These are phyloP conservation scores for Sebastes glaucus DNA, from an alignment of 2,797 vertebrate genomes.

Conservation along the genomic window DNA sequence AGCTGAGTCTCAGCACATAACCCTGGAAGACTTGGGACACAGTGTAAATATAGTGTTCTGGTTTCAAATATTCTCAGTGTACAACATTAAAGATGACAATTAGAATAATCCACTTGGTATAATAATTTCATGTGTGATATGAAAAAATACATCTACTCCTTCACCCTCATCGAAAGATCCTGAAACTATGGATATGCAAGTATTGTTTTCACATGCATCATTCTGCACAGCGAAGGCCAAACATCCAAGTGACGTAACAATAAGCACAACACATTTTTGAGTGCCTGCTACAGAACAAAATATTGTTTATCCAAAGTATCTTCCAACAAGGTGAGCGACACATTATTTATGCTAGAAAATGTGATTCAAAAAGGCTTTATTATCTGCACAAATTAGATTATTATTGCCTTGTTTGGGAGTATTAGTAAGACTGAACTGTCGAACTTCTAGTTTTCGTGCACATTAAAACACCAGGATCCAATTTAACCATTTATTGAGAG, in stretches of 20 bases:
- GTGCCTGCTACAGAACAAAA: neutral
- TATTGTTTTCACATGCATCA: neutral
- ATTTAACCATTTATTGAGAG: no score
- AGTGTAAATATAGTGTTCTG: neutral
- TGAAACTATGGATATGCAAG: neutral
- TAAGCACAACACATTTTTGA: neutral
- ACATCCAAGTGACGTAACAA: neutral
- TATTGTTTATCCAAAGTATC: neutral
- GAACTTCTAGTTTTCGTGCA: no score
- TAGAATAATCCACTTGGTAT: neutral
- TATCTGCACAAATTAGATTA: no score
- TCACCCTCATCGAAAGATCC: neutral
- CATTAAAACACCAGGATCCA: no score
- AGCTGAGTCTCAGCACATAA: constrained; percentile 48
- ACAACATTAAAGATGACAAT: neutral
- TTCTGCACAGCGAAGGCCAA: neutral
- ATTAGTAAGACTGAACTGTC: rapidly evolving
- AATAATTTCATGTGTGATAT: neutral
- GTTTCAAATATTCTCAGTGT: neutral
- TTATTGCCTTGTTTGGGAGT: no score
- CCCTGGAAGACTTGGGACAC: constrained; percentile 23
- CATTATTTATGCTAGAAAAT: neutral
- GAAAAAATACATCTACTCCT: neutral
- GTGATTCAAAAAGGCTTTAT: neutral
- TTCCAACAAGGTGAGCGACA: neutral